Conservation (phyloP, 2,113 vertebrate species). For the Bubalus kerabau region DNA sequence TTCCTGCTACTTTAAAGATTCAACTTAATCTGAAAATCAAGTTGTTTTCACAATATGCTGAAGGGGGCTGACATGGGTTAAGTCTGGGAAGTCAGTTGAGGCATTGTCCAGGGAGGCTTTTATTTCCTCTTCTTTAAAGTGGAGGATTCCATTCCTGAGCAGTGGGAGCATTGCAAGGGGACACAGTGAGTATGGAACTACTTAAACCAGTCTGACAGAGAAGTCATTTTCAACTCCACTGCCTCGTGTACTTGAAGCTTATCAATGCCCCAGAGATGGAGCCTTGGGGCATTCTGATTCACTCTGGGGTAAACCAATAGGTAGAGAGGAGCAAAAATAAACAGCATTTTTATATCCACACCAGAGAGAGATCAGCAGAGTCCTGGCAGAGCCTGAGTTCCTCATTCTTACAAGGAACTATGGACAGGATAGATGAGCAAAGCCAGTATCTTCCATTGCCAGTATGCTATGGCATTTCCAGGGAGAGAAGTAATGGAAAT, state of each 20-base stretch:
- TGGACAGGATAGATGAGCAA: neutral
- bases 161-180: too few species aligned
- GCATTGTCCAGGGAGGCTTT: neutral
- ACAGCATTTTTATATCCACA: neutral
- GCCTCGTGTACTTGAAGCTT: neutral
- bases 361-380: neutral
- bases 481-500: neutral
- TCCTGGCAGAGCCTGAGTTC: neutral
- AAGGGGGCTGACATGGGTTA: neutral
- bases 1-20: neutral
- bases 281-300: neutral
- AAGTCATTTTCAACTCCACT: neutral
- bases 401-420: neutral
- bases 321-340: neutral
- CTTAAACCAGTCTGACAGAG: neutral
- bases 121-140: neutral
- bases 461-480: neutral
- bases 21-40: neutral
- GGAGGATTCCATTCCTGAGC: neutral
- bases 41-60: neutral
- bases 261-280: neutral
- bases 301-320: neutral
- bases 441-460: neutral
- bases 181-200: neutral
- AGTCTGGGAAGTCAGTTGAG: neutral